phyloP scores from a whole-genome alignment of 2,797 vertebrate species.

The Bovichtus diacanthus region DNA sequence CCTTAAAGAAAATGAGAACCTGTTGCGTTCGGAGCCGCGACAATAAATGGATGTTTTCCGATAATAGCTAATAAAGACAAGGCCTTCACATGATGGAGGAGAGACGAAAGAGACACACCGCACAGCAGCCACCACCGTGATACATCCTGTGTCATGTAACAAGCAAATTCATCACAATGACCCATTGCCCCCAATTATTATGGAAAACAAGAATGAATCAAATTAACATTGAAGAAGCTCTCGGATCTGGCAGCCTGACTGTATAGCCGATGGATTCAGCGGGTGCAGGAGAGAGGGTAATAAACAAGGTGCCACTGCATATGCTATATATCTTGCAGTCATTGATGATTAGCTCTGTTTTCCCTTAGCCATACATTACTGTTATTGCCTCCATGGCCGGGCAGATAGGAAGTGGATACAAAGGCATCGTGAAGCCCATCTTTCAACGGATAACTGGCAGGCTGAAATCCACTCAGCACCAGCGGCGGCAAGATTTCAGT shows the following conservation, averaged over 20 bases:
- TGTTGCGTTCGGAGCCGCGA: slow-evolving; percentile 30
- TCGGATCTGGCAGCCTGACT: slow-evolving; percentile 67
- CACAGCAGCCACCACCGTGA: slow-evolving; percentile 48
- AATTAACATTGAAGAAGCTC: slow-evolving; percentile 83
- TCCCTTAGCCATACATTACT: slow-evolving; percentile 88
- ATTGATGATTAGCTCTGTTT: slow-evolving; percentile 89
- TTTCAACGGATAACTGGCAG: slow-evolving; percentile 84
- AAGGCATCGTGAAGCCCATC: slow-evolving; percentile 83
- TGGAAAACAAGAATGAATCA: slow-evolving; percentile 85
- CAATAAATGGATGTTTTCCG: slow-evolving; percentile 20
- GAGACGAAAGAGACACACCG: slow-evolving; percentile 52
- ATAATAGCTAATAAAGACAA: slow-evolving; percentile 47
- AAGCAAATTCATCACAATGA: slow-evolving; percentile 80
- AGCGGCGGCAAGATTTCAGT: slow-evolving; percentile 69
- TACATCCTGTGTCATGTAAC: slow-evolving; percentile 80
- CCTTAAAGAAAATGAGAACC: slow-evolving; percentile 35
- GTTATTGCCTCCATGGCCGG: slow-evolving; percentile 84
- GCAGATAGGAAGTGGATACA: slow-evolving; percentile 85
- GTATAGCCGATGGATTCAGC: slow-evolving; percentile 66
- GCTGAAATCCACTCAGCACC: slow-evolving; percentile 82
- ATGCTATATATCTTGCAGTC: slow-evolving; percentile 88
- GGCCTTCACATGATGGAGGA: slow-evolving; percentile 48
- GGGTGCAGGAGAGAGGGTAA: slow-evolving; percentile 73
- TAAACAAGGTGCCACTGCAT: slow-evolving; percentile 85
- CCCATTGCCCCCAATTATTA: slow-evolving; percentile 84